phyloP scores from a whole-genome alignment of 2,888 invertebrate species.

The Perdita meconis region DNA sequence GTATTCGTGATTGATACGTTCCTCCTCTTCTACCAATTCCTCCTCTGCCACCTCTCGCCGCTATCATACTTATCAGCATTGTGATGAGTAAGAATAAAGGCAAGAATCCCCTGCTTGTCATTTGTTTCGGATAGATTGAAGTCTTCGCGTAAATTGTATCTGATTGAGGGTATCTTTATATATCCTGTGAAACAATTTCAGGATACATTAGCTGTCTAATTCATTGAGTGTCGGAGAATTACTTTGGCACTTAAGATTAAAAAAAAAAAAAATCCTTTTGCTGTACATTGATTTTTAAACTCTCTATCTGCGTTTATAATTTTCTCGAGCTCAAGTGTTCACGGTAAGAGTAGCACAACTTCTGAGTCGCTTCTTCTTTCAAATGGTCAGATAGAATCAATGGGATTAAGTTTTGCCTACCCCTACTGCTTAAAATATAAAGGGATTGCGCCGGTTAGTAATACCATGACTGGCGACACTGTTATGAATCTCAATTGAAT shows the following conservation, averaged over 20 bases:
- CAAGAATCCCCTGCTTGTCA: slow-evolving; percentile 64
- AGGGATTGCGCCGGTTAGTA: slow-evolving; percentile 75
- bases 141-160: not conserved
- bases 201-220: too few species aligned
- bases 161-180: not conserved
- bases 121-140: slow-evolving; percentile 53
- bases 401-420: slow-evolving; percentile 64
- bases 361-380: slow-evolving; percentile 22
- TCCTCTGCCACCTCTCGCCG: slow-evolving; percentile 77
- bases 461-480: slow-evolving; percentile 77
- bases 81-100: slow-evolving; percentile 52
- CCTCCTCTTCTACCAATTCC: slow-evolving; percentile 82
- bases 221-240: too few species aligned
- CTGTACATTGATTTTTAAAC: not conserved
- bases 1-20: slow-evolving; percentile 85
- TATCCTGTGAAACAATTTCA: too few species aligned
- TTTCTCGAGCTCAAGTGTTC: not conserved
- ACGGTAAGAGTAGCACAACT: not conserved
- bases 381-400: slow-evolving; percentile 25
- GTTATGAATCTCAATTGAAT: slow-evolving; percentile 84
- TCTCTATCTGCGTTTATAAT: not conserved
- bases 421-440: slow-evolving; percentile 80
- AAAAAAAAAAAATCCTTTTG: too few species aligned
- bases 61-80: slow-evolving; percentile 62
- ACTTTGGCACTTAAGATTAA: too few species aligned